Percentiles rank a stretch among this genome's conserved stretches.
Evolutionary conservation across 2,888 invertebrate species (phyloP).

Genomic region (Drosophila yooni): DNA sequence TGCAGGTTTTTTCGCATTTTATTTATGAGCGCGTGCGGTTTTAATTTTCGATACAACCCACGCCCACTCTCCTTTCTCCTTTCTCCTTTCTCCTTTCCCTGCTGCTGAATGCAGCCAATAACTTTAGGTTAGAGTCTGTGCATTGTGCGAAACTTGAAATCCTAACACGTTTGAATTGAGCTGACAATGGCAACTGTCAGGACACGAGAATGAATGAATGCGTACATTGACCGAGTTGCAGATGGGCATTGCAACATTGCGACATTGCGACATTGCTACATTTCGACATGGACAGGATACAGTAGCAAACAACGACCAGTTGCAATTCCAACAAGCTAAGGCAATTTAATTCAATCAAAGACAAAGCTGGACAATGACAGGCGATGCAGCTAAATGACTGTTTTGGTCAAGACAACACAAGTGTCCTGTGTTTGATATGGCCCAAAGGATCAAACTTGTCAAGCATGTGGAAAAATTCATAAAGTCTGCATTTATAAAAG

Average conservation of each 20-base stretch:
- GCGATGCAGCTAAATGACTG: slow-evolving; percentile 39
- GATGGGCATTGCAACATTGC: slow-evolving; percentile 37
- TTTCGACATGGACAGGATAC: slow-evolving; percentile 40
- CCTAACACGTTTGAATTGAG: slow-evolving; percentile 63
- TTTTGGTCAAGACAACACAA: slow-evolving; percentile 33
- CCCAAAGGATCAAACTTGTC: not conserved
- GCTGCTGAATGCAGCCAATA: slow-evolving; percentile 36
- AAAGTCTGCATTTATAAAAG: not conserved
- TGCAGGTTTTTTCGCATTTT: slow-evolving; percentile 53
- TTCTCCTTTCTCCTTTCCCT: not conserved
- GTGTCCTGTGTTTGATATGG: slow-evolving; percentile 6
- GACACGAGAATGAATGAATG: slow-evolving; percentile 60
- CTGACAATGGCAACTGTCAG: slow-evolving; percentile 59
- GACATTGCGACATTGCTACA: slow-evolving; percentile 39
- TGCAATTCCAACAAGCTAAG: slow-evolving; percentile 43
- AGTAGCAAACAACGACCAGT: slow-evolving; percentile 16
- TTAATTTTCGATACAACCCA: slow-evolving; percentile 47
- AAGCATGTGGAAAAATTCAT: not conserved
- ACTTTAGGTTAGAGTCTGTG: slow-evolving; percentile 33
- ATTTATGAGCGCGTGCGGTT: slow-evolving; percentile 63
- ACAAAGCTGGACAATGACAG: slow-evolving; percentile 66
- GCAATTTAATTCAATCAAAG: slow-evolving; percentile 79
- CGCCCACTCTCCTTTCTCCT: not conserved
- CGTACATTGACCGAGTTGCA: slow-evolving; percentile 54
- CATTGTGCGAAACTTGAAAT: slow-evolving; percentile 39